phyloP scores from a whole-genome alignment of 2,113 vertebrate species.

The Notothenia rossii region DNA sequence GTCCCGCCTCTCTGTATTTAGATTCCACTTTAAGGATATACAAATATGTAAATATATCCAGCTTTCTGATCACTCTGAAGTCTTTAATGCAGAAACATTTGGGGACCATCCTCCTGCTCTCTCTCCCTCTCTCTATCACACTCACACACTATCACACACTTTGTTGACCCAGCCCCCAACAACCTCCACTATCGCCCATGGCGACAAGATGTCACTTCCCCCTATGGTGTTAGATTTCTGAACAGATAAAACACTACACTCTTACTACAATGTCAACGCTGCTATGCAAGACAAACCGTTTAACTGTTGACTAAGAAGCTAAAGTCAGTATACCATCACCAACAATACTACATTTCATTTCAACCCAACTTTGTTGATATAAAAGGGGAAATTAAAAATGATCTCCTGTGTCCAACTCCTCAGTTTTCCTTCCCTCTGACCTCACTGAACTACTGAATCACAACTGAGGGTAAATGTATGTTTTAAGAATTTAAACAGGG shows the following conservation, averaged over 20 bases:
- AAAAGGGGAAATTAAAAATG: too few species aligned
- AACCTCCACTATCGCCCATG: slow-evolving; percentile 49
- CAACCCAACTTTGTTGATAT: too few species aligned
- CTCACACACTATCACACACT: slow-evolving; percentile 16
- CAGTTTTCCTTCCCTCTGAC: too few species aligned
- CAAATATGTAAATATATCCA: background rate
- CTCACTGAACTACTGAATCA: too few species aligned
- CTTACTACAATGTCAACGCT: background rate
- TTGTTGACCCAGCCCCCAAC: slow-evolving; percentile 38
- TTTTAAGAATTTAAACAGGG: too few species aligned
- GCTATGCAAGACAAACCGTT: background rate
- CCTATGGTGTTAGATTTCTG: slow-evolving; percentile 63
- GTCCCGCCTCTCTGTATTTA: background rate
- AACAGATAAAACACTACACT: slow-evolving; percentile 4
- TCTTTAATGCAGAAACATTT: slow-evolving; percentile 16
- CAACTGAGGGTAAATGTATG: too few species aligned
- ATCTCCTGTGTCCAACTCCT: too few species aligned
- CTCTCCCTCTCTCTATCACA: slow-evolving; percentile 16
- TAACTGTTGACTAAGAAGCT: background rate
- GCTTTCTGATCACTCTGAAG: background rate
- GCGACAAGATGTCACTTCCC: slow-evolving; percentile 76
- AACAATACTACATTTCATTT: too few species aligned
- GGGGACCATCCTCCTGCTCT: slow-evolving; percentile 8
- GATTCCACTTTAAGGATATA: background rate
- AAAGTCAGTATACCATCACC: background rate